phyloP scores from a whole-genome alignment of 2,888 invertebrate genomes.

The Melieria omissa region DNA sequence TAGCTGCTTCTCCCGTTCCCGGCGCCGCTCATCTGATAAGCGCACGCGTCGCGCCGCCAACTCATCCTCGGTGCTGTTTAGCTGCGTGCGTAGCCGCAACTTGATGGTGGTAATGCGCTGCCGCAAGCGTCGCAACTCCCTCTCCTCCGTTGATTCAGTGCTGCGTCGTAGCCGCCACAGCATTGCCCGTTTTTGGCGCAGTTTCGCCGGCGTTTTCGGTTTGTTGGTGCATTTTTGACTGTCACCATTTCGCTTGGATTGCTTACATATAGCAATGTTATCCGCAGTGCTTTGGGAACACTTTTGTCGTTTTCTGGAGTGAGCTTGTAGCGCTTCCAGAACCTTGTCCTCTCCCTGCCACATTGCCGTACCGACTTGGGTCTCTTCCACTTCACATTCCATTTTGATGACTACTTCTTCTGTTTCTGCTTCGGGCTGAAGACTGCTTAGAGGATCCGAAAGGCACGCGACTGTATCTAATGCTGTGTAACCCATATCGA shows the following conservation, averaged over 20 bases:
- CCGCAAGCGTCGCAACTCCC: conserved; percentile 39
- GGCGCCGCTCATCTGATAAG: conserved; percentile 24
- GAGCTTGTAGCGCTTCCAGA: too few relatives aligned
- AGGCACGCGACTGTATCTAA: too few relatives aligned
- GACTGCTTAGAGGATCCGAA: too few relatives aligned
- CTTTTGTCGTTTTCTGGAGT: too few relatives aligned
- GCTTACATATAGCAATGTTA: neutral
- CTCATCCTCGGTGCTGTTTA: conserved; percentile 43
- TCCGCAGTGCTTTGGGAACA: too few relatives aligned
- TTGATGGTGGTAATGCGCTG: conserved; percentile 47
- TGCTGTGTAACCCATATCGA: too few relatives aligned
- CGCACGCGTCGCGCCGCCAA: conserved; percentile 35
- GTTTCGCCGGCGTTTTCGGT: neutral
- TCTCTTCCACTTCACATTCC: too few relatives aligned
- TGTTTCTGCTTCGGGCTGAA: too few relatives aligned
- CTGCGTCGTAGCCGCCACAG: conserved; percentile 32
- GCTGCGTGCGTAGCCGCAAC: conserved; percentile 43
- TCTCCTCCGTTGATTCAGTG: conserved; percentile 36
- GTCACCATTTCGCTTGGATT: neutral
- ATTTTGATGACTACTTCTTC: too few relatives aligned
- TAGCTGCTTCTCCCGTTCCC: conserved; percentile 32
- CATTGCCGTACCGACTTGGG: too few relatives aligned
- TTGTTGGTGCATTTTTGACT: neutral
- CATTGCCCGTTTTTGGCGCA: conserved; percentile 12
- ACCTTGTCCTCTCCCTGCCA: too few relatives aligned